Conservation (phyloP, 2,797 vertebrate genomes). For the Acridotheres tristis region DNA sequence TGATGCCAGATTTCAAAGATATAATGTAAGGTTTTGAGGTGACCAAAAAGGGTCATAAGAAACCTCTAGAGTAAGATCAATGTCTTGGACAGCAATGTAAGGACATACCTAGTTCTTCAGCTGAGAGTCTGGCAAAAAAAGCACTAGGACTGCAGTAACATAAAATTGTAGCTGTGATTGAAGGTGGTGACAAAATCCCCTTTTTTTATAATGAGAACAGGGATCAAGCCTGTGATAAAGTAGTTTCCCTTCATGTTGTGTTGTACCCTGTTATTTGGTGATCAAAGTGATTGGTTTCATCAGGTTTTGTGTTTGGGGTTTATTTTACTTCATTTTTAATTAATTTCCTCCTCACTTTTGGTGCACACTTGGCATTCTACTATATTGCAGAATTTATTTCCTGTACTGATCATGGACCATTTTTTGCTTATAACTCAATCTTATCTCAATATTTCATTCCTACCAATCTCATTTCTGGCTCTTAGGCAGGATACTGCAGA, state of each 20-base stretch:
- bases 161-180: neutral
- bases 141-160: neutral
- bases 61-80: neutral
- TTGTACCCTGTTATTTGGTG: neutral
- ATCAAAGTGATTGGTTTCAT: neutral
- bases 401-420: neutral
- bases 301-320: neutral
- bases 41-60: neutral
- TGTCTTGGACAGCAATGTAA: neutral
- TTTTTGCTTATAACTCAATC: neutral
- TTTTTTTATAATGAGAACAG: neutral
- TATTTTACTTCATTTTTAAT: neutral
- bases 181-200: neutral
- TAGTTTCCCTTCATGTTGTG: neutral
- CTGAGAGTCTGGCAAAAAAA: neutral
- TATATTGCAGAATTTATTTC: neutral
- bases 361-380: neutral
- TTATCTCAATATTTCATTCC: neutral
- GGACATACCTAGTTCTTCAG: neutral
- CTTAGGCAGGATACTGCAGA: neutral
- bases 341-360: neutral
- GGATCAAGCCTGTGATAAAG: neutral
- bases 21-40: neutral
- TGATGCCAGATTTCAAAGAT: conserved; percentile 51
- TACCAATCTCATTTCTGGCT: neutral